These are phyloP conservation scores for Paraescarpia echinospica DNA, from an alignment of 1,140 invertebrate genomes.

Conservation along the genomic window DNA sequence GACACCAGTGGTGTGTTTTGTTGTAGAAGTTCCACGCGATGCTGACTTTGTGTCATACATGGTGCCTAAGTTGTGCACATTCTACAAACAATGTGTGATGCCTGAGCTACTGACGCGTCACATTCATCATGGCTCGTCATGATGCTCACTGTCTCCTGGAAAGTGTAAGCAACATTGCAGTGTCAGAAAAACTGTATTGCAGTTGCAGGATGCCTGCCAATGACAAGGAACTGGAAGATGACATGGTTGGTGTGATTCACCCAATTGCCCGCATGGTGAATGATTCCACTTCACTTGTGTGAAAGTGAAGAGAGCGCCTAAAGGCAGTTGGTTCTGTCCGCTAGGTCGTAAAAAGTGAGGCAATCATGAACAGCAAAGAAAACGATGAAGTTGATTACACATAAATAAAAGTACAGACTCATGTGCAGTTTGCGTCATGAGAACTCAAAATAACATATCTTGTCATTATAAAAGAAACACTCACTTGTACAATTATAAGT, in stretches of 20 bases:
- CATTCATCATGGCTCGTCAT: background rate
- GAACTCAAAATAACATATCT: background rate
- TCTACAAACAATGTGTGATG: background rate
- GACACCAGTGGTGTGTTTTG: background rate
- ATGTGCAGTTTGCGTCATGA: background rate
- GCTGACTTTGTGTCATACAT: background rate
- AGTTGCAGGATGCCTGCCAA: conserved; percentile 5
- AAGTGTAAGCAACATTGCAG: too few species aligned
- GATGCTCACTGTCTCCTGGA: too few species aligned
- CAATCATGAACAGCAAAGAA: too few species aligned
- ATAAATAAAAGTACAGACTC: background rate
- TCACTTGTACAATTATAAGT: background rate
- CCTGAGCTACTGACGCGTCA: background rate
- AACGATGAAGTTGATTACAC: too few species aligned
- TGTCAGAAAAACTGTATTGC: background rate
- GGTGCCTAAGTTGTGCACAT: background rate
- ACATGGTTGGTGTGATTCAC: conserved; percentile 14
- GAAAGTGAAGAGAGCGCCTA: background rate
- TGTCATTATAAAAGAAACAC: background rate
- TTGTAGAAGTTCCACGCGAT: background rate
- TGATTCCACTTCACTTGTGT: conserved; percentile 10
- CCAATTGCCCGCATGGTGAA: background rate
- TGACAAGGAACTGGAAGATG: conserved; percentile 7
- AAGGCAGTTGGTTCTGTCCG: too few species aligned
- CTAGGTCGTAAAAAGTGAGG: background rate